A percentile compares a stretch with the other conserved stretches of the same genome.
These are phyloP conservation scores for Ochropleura plecta DNA, from an alignment of 2,888 invertebrate genomes.

Conservation along the genomic window DNA sequence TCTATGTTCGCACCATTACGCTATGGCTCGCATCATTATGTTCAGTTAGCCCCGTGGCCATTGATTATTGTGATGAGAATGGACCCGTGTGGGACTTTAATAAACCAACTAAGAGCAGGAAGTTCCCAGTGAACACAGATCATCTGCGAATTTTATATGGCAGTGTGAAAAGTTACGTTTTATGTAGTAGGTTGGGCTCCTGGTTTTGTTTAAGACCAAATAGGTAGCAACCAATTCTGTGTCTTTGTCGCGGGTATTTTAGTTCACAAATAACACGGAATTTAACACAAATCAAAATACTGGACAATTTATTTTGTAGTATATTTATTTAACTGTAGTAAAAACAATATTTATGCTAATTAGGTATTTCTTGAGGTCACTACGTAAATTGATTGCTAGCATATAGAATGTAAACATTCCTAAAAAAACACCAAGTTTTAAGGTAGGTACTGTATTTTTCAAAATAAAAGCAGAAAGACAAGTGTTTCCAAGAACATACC, in stretches of 20 bases:
- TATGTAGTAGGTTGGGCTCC: not conserved
- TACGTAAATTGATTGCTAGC: not conserved
- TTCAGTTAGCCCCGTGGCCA: slow-evolving; percentile 82
- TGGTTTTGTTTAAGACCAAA: not conserved
- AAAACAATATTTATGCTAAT: not conserved
- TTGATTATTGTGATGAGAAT: slow-evolving; percentile 85
- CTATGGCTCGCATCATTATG: slow-evolving; percentile 79
- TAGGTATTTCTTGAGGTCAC: not conserved
- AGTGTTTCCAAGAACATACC: not conserved
- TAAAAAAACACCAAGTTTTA: too few relatives aligned
- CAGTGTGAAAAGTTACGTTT: slow-evolving; percentile 24
- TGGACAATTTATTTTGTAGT: too few relatives aligned
- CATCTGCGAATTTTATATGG: slow-evolving; percentile 58
- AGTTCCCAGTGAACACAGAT: slow-evolving; percentile 73
- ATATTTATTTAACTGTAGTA: not conserved
- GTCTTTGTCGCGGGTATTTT: not conserved
- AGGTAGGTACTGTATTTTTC: not conserved
- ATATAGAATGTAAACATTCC: not conserved
- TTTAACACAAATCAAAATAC: not conserved
- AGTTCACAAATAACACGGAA: not conserved
- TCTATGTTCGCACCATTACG: slow-evolving; percentile 85
- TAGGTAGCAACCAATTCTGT: not conserved
- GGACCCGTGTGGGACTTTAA: slow-evolving; percentile 70
- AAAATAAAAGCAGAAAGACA: not conserved
- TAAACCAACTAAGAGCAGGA: slow-evolving; percentile 65